A percentile compares a stretch with the other conserved stretches of the same genome.
These are phyloP conservation scores for Glaucomys volans DNA, from an alignment of 2,113 vertebrate species.

Conservation along the genomic window DNA sequence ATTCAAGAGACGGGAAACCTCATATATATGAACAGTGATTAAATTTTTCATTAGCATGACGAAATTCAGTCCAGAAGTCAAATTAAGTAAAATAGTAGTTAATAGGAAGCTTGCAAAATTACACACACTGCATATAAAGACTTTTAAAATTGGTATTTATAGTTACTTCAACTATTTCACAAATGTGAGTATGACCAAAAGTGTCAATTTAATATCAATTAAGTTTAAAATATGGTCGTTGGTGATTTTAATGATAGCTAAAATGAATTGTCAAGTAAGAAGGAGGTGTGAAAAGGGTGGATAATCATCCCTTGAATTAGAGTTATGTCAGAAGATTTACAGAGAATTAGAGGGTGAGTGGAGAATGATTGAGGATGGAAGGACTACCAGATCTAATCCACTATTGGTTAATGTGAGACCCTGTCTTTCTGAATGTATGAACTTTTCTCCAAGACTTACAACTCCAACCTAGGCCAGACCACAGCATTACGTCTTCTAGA, in stretches of 20 bases:
- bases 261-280: not conserved
- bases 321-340: not conserved
- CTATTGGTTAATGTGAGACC: not conserved
- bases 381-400: not conserved
- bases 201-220: not conserved
- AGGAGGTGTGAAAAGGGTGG: not conserved
- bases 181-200: not conserved
- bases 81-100: not conserved
- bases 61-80: not conserved
- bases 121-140: not conserved
- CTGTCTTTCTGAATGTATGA: not conserved
- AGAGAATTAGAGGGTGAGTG: not conserved
- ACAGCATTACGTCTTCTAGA: not conserved
- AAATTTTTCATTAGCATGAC: not conserved
- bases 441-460: not conserved
- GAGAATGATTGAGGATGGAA: not conserved
- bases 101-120: not conserved
- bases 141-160: not conserved
- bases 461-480: not conserved
- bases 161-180: not conserved
- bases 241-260: not conserved
- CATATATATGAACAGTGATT: not conserved
- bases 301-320: not conserved
- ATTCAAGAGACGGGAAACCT: not conserved
- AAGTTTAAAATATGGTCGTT: not conserved